Conservation (phyloP, 2,797 vertebrate species). For the Periparus ater region DNA sequence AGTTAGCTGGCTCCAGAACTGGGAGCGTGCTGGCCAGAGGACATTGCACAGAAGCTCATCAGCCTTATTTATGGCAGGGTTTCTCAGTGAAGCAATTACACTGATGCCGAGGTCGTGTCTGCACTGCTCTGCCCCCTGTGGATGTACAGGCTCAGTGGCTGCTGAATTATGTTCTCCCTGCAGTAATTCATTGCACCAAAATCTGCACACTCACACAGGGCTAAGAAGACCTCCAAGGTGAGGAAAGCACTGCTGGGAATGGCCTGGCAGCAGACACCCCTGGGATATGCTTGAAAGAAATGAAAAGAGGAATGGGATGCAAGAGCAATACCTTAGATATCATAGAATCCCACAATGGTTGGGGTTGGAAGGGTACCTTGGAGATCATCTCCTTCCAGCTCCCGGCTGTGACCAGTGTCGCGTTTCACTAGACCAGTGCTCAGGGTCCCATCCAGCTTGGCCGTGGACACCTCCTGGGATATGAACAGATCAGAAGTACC, state of each 20-base stretch:
- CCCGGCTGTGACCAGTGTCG: rapidly evolving
- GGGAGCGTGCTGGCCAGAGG: no score
- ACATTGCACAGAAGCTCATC: neutral
- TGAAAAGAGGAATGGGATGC: neutral
- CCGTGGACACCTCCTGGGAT: neutral
- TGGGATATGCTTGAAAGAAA: neutral
- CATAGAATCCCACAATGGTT: neutral
- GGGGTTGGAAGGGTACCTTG: neutral
- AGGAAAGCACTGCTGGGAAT: neutral
- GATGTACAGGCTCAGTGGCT: neutral
- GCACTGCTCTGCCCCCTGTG: neutral
- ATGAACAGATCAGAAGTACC: neutral
- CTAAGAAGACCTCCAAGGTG: neutral
- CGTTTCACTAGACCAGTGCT: neutral
- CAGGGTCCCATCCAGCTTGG: neutral
- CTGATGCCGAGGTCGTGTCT: neutral
- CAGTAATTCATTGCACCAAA: neutral
- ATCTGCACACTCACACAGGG: rapidly evolving
- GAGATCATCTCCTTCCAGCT: rapidly evolving
- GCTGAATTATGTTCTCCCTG: neutral
- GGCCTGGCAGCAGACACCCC: neutral
- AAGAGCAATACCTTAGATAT: neutral
- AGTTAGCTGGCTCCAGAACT: neutral
- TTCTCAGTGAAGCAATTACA: neutral
- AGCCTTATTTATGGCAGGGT: neutral